Evolutionary conservation across 23 tunicate genomes (phyloP).

Genomic region (Corella eumyota): DNA sequence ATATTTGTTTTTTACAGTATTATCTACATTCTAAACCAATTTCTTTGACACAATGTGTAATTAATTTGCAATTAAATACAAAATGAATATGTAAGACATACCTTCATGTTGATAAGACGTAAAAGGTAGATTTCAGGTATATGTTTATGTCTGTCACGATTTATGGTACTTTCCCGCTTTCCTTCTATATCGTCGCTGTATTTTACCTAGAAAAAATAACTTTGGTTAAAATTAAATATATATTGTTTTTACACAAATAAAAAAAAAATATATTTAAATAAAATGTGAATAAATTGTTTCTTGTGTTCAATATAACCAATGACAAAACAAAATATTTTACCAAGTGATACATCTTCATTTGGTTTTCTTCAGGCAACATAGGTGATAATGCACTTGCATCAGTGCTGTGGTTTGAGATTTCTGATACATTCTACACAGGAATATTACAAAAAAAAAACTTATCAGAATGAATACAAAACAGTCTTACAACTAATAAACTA

Average conservation of each 20-base stretch:
- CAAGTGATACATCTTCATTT: conserved; percentile 55
- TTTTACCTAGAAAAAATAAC: conserved; percentile 40
- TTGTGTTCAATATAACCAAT: no score
- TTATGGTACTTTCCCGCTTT: conserved; percentile 77
- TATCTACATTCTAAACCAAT: not conserved
- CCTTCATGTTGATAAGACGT: conserved; percentile 89
- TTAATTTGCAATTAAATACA: not conserved
- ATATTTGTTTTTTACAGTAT: not conserved
- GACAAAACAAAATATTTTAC: conserved; percentile 22
- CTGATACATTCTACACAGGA: conserved; percentile 40
- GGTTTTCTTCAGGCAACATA: conserved; percentile 62
- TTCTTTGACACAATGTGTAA: not conserved
- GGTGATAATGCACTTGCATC: conserved; percentile 57
- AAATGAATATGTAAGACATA: not conserved
- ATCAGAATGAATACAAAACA: no score
- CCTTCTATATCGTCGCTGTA: conserved; percentile 69
- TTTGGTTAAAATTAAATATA: not conserved
- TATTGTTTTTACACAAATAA: not conserved
- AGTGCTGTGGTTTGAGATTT: conserved; percentile 18
- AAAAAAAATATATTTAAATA: not conserved
- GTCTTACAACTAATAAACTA: no score
- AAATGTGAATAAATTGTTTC: not conserved
- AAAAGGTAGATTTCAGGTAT: conserved; percentile 70
- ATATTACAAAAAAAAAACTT: not conserved
- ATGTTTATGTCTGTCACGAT: conserved; percentile 60